Evolutionary conservation across 2,888 invertebrate genomes (phyloP).

Genomic region (Liopterus haemorrhoidalis): DNA sequence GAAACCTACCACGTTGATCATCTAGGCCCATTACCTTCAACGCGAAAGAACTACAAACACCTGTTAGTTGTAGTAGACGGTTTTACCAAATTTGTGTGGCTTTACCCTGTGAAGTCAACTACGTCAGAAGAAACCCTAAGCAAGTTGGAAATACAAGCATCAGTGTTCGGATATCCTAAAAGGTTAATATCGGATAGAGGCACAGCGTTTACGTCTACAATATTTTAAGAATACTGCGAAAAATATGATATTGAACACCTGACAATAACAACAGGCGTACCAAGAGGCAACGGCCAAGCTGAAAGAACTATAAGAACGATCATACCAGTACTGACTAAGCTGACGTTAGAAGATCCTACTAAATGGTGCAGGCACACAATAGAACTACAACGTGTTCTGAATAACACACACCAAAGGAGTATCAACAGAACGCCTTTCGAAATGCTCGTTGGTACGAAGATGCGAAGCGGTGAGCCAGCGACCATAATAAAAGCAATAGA

Average conservation of each 20-base stretch:
- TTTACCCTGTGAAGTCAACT: constrained; percentile 21
- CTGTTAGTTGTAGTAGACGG: constrained; percentile 32
- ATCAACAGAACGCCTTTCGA: constrained; percentile 27
- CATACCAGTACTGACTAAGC: constrained; percentile 22
- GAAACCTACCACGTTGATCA: constrained; percentile 34
- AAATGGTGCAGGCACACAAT: constrained; percentile 33
- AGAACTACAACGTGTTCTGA: constrained; percentile 32
- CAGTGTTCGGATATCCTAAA: constrained; percentile 26
- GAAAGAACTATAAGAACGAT: constrained; percentile 23
- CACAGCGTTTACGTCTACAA: constrained; percentile 24
- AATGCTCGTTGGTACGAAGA: constrained; percentile 27
- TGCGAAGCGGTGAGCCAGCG: no score
- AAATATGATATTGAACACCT: background rate
- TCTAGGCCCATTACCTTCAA: constrained; percentile 28
- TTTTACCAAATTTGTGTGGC: constrained; percentile 25
- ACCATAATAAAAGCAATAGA: no score
- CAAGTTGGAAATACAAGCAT: constrained; percentile 20
- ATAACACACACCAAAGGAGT: constrained; percentile 27
- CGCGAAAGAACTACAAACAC: constrained; percentile 31
- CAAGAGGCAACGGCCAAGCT: constrained; percentile 15
- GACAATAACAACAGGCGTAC: background rate
- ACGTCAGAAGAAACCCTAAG: constrained; percentile 18
- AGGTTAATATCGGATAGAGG: constrained; percentile 27
- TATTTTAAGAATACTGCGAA: constrained; percentile 3
- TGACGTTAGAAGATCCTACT: constrained; percentile 14